Evolutionary conservation across 2,797 vertebrate genomes (phyloP), one percentile per base, ranked within the genome.

Genomic region (Argentina silus): DNA sequence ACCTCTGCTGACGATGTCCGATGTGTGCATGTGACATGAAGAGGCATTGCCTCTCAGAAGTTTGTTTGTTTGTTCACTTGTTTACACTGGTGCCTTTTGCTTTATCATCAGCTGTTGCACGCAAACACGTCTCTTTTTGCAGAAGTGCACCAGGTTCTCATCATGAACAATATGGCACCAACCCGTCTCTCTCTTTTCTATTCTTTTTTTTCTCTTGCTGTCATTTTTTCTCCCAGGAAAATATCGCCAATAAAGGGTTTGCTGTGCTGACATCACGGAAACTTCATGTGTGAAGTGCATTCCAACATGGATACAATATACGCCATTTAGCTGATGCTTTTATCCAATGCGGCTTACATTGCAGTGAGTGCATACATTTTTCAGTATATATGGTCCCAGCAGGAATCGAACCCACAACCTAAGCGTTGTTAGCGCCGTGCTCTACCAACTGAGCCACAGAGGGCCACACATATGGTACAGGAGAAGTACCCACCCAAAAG

Each of bases 241-340:
- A 73, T 43, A 68, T 80, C 79, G 81, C 69, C 65, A 70, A 66
- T 72, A 83, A 74, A 72, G 73, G 74, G 62, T 15, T 45, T 27
- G 21, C 55, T 57, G n/a, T 68, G 64, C 70, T 85, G 83, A 86
- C 89, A 81, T 91, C 90, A 90, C 87, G 85, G 88, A 90, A 91
- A 92, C 82, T 81, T 68, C 84, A 85, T 70, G 81, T 64, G 77
- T 17, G 76, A 23, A 48, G 77, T 17, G 76, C 23, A 48, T 80
- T 83, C 84, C 75, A 70, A 61, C 74, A 55, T 73, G 61, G 79
- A 81, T 78, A 69, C 78, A 63, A 62, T 62, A 61, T 60, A n/a
- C n/a, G n/a, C n/a, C n/a, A n/a, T n/a, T n/a, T n/a, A n/a, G n/a
- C n/a, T n/a, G n/a, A n/a, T n/a, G n/a, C n/a, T n/a, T n/a, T n/a